Percentiles rank a stretch among this genome's conserved stretches.
These are phyloP conservation scores for Cherax destructor DNA, from an alignment of 1,140 invertebrate species.

Conservation along the genomic window DNA sequence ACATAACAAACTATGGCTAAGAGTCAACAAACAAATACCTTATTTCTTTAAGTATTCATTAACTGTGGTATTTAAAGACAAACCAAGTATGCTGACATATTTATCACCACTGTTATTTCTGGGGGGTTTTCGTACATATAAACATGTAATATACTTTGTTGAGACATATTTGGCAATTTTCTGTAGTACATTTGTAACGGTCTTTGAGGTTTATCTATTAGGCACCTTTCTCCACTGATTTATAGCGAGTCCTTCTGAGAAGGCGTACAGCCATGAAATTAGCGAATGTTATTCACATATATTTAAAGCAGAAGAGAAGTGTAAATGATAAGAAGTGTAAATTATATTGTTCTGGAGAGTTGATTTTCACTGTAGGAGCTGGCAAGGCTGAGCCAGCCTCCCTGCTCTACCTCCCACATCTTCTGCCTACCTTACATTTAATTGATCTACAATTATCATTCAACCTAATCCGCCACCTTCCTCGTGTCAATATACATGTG, in stretches of 20 bases:
- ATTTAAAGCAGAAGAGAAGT: neutral
- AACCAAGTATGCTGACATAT: no score
- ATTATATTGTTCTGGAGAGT: neutral
- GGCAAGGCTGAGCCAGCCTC: conserved; percentile 7
- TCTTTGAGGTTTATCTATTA: neutral
- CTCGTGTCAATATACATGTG: neutral
- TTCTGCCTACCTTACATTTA: neutral
- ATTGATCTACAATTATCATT: no score
- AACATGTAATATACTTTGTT: neutral
- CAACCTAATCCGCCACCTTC: neutral
- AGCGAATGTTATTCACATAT: neutral
- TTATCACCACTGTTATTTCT: no score
- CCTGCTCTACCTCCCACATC: neutral
- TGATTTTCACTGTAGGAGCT: neutral
- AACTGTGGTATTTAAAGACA: no score
- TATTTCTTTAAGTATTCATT: no score
- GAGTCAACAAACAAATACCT: neutral
- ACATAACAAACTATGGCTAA: neutral
- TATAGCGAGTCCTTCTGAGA: neutral
- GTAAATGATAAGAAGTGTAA: neutral
- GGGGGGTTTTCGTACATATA: neutral
- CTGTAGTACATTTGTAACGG: neutral
- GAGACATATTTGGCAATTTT: neutral
- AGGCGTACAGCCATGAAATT: neutral
- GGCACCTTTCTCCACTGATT: neutral